phyloP scores from a whole-genome alignment of 2,113 vertebrate species.

The Apodemus sylvaticus region DNA sequence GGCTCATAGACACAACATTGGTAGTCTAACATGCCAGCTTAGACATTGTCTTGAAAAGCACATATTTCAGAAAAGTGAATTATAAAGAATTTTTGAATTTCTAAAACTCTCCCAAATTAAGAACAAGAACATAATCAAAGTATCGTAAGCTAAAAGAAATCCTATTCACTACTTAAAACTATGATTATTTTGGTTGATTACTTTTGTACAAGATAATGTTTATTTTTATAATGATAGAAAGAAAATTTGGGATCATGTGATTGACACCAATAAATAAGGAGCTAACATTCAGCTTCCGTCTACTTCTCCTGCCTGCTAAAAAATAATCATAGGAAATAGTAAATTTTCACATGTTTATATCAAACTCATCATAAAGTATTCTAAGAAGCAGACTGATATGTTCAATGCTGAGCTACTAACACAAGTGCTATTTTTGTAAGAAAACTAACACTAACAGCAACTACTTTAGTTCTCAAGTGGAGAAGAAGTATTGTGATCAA shows the following conservation, averaged over 20 bases:
- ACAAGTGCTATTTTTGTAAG: not conserved
- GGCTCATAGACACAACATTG: not conserved
- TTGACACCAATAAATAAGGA: not conserved
- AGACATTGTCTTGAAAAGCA: not conserved
- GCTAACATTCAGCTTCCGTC: not conserved
- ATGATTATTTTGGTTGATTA: not conserved
- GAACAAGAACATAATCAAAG: not conserved
- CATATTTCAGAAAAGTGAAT: not conserved
- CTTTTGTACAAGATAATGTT: not conserved
- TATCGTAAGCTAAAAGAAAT: not conserved
- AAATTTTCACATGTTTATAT: not conserved
- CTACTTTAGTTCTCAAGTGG: not conserved
- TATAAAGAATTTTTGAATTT: not conserved
- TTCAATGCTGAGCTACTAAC: not conserved
- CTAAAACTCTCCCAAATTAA: slow-evolving; percentile 26
- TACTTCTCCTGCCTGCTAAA: not conserved
- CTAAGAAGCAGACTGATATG: not conserved
- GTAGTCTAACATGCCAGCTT: not conserved
- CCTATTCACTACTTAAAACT: not conserved
- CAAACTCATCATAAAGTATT: not conserved
- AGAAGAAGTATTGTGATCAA: not conserved
- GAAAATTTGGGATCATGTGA: not conserved
- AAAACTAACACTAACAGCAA: not conserved
- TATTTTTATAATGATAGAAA: not conserved
- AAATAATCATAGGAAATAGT: not conserved